Evolutionary conservation across 2,113 vertebrate species (phyloP).

Genomic region (Natator depressus): DNA sequence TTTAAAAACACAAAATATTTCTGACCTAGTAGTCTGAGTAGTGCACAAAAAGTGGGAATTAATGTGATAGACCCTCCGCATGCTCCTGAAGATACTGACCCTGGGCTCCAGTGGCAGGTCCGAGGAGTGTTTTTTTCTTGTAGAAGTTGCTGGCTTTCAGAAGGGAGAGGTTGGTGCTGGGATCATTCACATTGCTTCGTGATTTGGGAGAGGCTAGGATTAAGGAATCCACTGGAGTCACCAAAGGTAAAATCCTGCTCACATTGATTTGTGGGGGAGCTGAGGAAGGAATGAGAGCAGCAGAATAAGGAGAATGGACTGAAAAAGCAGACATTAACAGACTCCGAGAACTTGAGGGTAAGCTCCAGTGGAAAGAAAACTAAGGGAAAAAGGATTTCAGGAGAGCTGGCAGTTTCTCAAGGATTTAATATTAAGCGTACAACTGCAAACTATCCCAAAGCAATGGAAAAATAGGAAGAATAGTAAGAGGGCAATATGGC

Average conservation of each 20-base stretch:
- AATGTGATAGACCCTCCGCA: neutral
- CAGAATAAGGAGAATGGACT: too few species aligned
- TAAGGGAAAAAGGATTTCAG: too few species aligned
- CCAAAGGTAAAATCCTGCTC: neutral
- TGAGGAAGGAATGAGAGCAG: neutral
- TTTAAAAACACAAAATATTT: neutral
- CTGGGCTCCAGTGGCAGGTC: neutral
- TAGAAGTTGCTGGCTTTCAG: neutral
- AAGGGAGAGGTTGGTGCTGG: neutral
- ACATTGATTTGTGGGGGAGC: neutral
- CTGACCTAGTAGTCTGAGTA: neutral
- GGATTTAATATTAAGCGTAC: too few species aligned
- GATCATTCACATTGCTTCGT: too few species aligned
- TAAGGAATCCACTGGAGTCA: neutral
- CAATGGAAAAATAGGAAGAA: too few species aligned
- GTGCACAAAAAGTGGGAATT: neutral
- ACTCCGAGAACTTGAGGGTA: too few species aligned
- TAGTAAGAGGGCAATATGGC: too few species aligned
- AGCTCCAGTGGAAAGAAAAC: too few species aligned
- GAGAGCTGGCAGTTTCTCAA: too few species aligned
- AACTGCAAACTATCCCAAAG: too few species aligned
- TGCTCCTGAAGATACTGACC: neutral
- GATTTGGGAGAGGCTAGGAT: neutral
- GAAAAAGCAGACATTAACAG: too few species aligned
- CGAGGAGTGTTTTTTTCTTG: neutral